phyloP scores from a whole-genome alignment of 2,888 invertebrate species.

The Nasonia oneida region DNA sequence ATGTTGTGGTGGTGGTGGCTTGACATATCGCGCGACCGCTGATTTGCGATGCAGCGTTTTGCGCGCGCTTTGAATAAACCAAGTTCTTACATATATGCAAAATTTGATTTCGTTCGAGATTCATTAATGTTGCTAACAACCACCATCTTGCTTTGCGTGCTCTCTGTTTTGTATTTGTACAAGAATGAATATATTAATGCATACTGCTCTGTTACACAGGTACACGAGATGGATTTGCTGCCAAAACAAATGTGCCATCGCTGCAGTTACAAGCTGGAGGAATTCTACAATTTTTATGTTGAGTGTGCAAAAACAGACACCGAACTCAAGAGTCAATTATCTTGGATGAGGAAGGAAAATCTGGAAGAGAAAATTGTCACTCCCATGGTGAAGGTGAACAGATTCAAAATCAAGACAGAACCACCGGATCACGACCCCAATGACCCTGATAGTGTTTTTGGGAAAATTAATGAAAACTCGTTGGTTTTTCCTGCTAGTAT shows the following conservation, averaged over 20 bases:
- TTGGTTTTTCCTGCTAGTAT: slow-evolving; percentile 55
- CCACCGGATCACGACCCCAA: slow-evolving; percentile 66
- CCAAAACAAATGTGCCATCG: slow-evolving; percentile 77
- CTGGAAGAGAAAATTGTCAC: slow-evolving; percentile 65
- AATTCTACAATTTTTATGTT: slow-evolving; percentile 75
- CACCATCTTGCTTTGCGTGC: too few species aligned
- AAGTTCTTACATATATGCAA: too few species aligned
- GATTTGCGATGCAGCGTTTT: too few species aligned
- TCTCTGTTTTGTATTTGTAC: background rate
- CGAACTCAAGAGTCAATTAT: slow-evolving; percentile 73
- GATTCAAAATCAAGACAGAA: slow-evolving; percentile 73
- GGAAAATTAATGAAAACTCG: slow-evolving; percentile 37
- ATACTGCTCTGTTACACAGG: slow-evolving; percentile 68
- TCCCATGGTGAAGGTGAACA: slow-evolving; percentile 76
- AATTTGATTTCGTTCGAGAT: too few species aligned
- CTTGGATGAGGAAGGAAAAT: slow-evolving; percentile 75
- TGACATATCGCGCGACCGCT: too few species aligned
- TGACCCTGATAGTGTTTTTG: slow-evolving; percentile 23
- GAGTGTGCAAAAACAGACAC: slow-evolving; percentile 74
- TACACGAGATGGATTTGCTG: slow-evolving; percentile 76
- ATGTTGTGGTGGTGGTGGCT: too few species aligned
- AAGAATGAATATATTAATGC: background rate
- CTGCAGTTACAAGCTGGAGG: slow-evolving; percentile 76
- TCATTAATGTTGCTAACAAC: too few species aligned
- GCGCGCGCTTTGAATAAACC: too few species aligned